A percentile compares a stretch with the other conserved stretches of the same genome.
phyloP scores from a whole-genome alignment of 2,888 invertebrate species.

The Choreutis nemorana region DNA sequence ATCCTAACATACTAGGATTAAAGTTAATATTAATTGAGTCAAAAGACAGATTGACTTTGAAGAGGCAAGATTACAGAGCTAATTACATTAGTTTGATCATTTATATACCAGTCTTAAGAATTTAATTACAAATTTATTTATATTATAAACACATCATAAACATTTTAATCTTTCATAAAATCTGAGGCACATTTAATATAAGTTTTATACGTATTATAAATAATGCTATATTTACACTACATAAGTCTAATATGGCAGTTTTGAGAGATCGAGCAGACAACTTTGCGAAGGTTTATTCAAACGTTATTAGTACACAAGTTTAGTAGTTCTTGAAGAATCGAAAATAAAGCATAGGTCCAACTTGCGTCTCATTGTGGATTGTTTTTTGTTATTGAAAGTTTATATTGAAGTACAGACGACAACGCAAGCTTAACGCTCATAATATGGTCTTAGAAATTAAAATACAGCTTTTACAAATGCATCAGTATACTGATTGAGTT shows the following conservation, averaged over 20 bases:
- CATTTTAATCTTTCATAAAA: conserved; percentile 49
- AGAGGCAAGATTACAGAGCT: no score
- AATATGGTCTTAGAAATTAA: no score
- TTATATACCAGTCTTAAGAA: conserved; percentile 37
- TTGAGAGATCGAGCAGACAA: conserved; percentile 44
- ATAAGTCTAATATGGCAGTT: conserved; percentile 57
- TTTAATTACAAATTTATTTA: conserved; percentile 24
- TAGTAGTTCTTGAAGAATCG: conserved; percentile 10
- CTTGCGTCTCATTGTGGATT: no score
- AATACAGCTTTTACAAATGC: no score
- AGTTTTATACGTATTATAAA: conserved; percentile 38
- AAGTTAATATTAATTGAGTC: no score
- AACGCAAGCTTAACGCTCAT: no score
- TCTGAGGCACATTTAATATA: conserved; percentile 62
- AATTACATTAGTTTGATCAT: no score
- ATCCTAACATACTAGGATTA: no score
- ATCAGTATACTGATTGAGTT: no score
- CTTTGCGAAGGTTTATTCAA: conserved; percentile 16
- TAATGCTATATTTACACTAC: conserved; percentile 24
- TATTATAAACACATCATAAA: conserved; percentile 33
- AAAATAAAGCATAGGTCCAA: conserved; percentile 13
- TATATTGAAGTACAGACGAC: no score
- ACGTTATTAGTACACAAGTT: conserved; percentile 7
- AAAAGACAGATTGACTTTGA: no score
- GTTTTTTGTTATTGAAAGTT: no score